phyloP scores from a whole-genome alignment of 2,113 vertebrate genomes.

The Tautogolabrus adspersus region DNA sequence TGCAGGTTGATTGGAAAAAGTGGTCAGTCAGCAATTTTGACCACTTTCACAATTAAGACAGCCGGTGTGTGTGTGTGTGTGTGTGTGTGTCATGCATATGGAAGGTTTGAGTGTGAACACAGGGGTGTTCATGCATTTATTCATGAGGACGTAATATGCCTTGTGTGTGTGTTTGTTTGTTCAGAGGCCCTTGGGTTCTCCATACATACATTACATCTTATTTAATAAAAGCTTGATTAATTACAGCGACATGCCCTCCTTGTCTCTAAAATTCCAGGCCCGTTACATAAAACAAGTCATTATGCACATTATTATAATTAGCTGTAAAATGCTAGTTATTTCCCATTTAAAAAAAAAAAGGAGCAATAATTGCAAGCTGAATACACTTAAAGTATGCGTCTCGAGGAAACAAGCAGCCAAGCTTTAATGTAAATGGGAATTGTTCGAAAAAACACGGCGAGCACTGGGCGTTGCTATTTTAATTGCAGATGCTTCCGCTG shows the following conservation, averaged over 20 bases:
- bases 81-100: neutral
- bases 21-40: slow-evolving; percentile 44
- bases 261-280: slow-evolving; percentile 28
- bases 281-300: slow-evolving; percentile 25
- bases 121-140: neutral
- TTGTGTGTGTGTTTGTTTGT: slow-evolving; percentile 7
- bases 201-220: slow-evolving; percentile 25
- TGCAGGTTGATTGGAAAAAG: slow-evolving; percentile 43
- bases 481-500: slow-evolving; percentile 25
- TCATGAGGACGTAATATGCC: too few relatives aligned
- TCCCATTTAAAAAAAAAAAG: neutral
- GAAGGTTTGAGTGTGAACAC: neutral
- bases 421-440: neutral
- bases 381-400: neutral
- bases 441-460: neutral
- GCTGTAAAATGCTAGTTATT: slow-evolving; percentile 9
- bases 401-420: neutral
- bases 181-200: neutral
- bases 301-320: slow-evolving; percentile 28
- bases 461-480: neutral
- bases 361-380: slow-evolving; percentile 2
- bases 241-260: slow-evolving; percentile 15
- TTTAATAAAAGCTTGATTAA: slow-evolving; percentile 63
- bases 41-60: slow-evolving; percentile 43
- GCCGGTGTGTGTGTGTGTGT: neutral